These are phyloP conservation scores for Coracias cyanogaster DNA, from an alignment of 2,797 vertebrate genomes.

Conservation along the genomic window DNA sequence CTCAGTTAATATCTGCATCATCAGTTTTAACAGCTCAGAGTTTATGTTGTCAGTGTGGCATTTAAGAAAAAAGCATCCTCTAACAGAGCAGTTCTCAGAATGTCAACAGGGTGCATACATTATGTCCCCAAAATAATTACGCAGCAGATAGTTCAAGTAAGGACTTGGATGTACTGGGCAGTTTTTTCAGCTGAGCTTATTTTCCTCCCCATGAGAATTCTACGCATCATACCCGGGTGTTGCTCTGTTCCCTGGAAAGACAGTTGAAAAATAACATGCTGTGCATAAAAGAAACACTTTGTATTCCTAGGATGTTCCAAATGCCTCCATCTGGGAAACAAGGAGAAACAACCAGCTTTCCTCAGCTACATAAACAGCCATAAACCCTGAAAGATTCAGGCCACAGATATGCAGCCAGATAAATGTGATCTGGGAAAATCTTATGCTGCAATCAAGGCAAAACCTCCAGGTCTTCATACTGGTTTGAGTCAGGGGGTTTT, in stretches of 20 bases:
- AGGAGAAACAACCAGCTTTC: neutral
- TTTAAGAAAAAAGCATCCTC: neutral
- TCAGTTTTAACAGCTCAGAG: neutral
- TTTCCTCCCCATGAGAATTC: neutral
- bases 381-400: neutral
- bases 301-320: conserved; percentile 15
- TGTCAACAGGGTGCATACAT: neutral
- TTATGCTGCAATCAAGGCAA: neutral
- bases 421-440: neutral
- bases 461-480: neutral
- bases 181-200: neutral
- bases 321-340: neutral
- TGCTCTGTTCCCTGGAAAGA: neutral
- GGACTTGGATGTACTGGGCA: neutral
- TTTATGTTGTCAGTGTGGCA: neutral
- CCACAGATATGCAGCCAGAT: neutral
- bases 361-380: neutral
- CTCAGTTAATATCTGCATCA: neutral
- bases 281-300: neutral
- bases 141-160: neutral
- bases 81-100: neutral
- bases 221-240: neutral
- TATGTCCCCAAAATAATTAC: neutral
- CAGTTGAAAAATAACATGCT: conserved; percentile 1
- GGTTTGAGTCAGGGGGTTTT: neutral